Evolutionary conservation across 2,797 vertebrate genomes (phyloP), one percentile per base, ranked within the genome.

Genomic region (Brotula barbata): DNA sequence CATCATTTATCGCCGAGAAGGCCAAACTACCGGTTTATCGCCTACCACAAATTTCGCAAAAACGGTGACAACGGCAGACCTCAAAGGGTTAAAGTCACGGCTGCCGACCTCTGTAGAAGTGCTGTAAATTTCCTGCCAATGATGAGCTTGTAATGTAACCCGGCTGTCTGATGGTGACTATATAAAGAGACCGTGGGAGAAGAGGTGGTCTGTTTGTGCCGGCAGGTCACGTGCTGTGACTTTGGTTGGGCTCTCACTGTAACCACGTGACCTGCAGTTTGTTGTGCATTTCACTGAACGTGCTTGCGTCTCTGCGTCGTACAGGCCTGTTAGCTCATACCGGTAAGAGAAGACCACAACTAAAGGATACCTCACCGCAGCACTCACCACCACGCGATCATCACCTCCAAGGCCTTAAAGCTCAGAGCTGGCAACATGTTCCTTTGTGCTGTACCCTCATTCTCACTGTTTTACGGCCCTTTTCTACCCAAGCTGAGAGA

Each of bases 331-430:
- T 25, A 20, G 14, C 65, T 67, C 46, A 64, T 34, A 14, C 39
- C 19, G 34, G 34, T 33, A 33, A 6, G 16, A 28, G 15, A 28
- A 45, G 7, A 20, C 19, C 65, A 34, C 28, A 1, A 66, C 34
- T 68, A 14, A 53, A 57, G 58, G 59, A 71, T 77, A 81, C 82
- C 72, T 84, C 83, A 74, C 60, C 11, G 58, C 65, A 61, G 63
- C 48, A 5, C 19, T 40, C 59, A 68, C 61, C 74, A 40, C 46
- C 47, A 13, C 64, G n/a, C 69, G 67, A 64, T 74, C 59, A 43
- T 74, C 82, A 86, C 84, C 84, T 76, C 67, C 22, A 74, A 83
- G 81, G 85, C 85, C 84, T 87, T 85, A 68, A 75, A 82, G 80
- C 78, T 81, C 81, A 60, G 64, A 66, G 50, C 53, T 70, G 57